Evolutionary conservation across 2,113 vertebrate species (phyloP).

Genomic region (Poecilia latipinna): DNA sequence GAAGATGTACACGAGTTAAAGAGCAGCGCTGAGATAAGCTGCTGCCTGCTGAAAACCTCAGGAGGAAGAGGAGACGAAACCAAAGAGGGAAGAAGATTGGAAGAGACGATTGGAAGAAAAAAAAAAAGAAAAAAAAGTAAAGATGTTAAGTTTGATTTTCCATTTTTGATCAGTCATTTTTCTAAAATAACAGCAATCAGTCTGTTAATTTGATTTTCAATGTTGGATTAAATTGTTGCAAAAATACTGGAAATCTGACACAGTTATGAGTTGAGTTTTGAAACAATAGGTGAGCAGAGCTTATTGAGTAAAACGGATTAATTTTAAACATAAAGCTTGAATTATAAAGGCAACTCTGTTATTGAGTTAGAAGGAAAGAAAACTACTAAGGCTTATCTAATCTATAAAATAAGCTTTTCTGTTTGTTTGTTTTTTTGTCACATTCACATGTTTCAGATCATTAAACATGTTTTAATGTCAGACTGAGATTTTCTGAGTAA

Average conservation of each 20-base stretch:
- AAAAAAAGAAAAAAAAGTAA: not conserved
- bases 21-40: not conserved
- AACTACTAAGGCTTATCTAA: too few species aligned
- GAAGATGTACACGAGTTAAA: conserved; percentile 23
- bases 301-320: too few species aligned
- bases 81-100: not conserved
- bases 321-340: not conserved
- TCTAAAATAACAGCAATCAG: not conserved
- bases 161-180: not conserved
- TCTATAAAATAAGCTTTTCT: not conserved
- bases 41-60: not conserved
- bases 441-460: too few species aligned
- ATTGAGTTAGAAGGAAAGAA: too few species aligned
- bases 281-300: not conserved
- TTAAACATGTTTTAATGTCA: not conserved
- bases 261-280: not conserved
- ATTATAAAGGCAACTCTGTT: not conserved
- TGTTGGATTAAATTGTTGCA: not conserved
- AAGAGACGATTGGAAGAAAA: not conserved
- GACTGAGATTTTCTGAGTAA: not conserved
- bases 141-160: conserved; percentile 3
- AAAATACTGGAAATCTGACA: not conserved
- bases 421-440: too few species aligned
- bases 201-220: not conserved
- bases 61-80: conserved; percentile 8